Base-by-base conservation (phyloP, 2,888 invertebrate species). In the Diarsia dahlii region DNA sequence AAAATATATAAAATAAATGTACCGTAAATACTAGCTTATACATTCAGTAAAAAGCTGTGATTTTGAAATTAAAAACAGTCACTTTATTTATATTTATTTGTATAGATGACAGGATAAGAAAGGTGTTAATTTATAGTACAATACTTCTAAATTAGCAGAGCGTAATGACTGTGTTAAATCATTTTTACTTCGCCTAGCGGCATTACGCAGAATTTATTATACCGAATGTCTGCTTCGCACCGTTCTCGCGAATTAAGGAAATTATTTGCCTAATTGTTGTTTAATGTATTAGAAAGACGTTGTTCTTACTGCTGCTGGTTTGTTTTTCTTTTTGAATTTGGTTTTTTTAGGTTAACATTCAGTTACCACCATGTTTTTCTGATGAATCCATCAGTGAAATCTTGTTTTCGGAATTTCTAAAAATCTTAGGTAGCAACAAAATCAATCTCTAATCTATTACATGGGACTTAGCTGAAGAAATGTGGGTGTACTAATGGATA, bases 141-240 rank as follows among this genome's bases (percentile, higher is more conserved):
- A 92, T 92, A 90, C 89, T 90, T 93, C 85, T 90, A 88, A 92
- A 93, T 94, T 93, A 93, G 87, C 88, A 75, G 65, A 81, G 84
- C 89, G 81, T 92, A 91, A 93, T 93, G 93, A 89, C 81, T 76
- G 74, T 71, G 74, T 79, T 94, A 93, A 94, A 94, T 94, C 93
- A 93, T 92, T 92, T 91, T 91, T 88, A 89, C 89, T 86, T 88
- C 85, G 86, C 84, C 77, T 87, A 87, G 83, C 87, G 89, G 91
- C 92, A 93, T 93, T 92, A 92, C 88, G 86, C 76, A 80, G 89
- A 91, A 93, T 93, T 94, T 93, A 91, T 92, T 91, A 88, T 90
- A 88, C 89, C 86, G 85, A 89, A 87, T 87, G 88, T 89, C 86
- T 77, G 74, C 50, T 70, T 62, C 15, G 71, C 58, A 66, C 64